Base-by-base conservation (phyloP, 2,113 vertebrate species). In the Platysteira castanea region DNA sequence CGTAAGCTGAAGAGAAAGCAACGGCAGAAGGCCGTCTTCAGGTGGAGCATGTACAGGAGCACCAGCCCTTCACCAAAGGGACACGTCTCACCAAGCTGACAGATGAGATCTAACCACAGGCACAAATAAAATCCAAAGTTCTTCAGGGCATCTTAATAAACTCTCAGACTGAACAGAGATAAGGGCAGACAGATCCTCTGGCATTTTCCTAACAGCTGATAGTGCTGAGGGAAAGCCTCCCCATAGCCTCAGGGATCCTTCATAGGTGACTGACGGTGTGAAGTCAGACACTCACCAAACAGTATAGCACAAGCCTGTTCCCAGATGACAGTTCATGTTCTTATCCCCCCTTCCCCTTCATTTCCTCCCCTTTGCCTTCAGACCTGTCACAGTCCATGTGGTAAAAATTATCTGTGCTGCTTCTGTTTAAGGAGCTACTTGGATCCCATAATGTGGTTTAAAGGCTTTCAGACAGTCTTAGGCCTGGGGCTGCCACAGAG, bases 221-320 rank as follows among this genome's bases (percentile, higher is more conserved):
- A 73, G 47, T 12, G 15, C 30, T 21, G 44, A 50, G 10, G n/a
- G 13, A 59, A 88, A 52, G 39, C 33, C 15, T 15, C 6, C 15
- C 9, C 11, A 20, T 1, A 23, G 52, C 44, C 61, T 68, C 44
- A 54, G 44, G 44, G 20, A 71, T 28, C 28, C 27, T 57, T 46
- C 1, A 0, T 1, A 76, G 68, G 71, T 70, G 31, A 68, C 39
- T 85, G 47, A 57, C 0, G 0, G 50, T 37, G 37, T 9, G 30
- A 63, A 83, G 76, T n/a, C 67, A 83, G 82, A 39, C 52, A 37
- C 37, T 52, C 5, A 2, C 24, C 63, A 69, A 75, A 79, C 33
- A 90, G 13, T 4, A 41, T 6, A 50, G 53, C 13, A 41, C 24
- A 24, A 87, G 60, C 61, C 47, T 8, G 1, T 65, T 96, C 91